Evolutionary conservation across 2,888 invertebrate species (phyloP), one percentile per base, ranked within the genome.

Genomic region (Hydrotaea diabolus): DNA sequence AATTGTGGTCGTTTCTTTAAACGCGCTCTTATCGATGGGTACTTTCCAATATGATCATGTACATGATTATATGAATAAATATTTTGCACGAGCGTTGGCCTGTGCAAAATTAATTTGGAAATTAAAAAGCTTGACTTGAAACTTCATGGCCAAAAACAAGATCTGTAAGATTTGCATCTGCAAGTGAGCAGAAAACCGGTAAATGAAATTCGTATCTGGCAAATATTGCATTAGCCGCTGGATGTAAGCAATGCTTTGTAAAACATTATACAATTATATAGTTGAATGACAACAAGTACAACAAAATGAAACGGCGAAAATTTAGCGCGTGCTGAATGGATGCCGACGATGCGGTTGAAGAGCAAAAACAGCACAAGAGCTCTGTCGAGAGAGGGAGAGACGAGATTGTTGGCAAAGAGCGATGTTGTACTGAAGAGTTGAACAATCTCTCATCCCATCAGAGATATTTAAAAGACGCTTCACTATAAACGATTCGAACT

Each of bases 131-230:
- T 49, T n/a, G n/a, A n/a, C n/a, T 49, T n/a, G n/a, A 49, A 13
- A 2, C 13, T 49, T n/a, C 49, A 49, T n/a, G 49, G 49, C 13
- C n/a, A n/a, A 49, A 49, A 49, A n/a, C n/a, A 15, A 13, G 8
- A 43, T 2, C 39, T 39, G 8, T 15, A 39, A 49, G 13, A 55
- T 76, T 23, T 73, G 72, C 53, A 43, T n/a, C 26, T 57, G 26
- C 49, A 36, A 74, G 66, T 74, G 73, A 26, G 43, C 55, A 26
- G 57, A 31, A 82, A 82, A 78, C 66, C 69, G 59, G 74, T 69
- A 69, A 69, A 66, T 77, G n/a, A 0, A 15, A 17, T 17, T 49
- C 7, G 31, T 31, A 13, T n/a, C 66, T 49, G 31, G 55, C 43
- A 11, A 23, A 46, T 72, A 62, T 36, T 53, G n/a, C 17, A 39